These are phyloP conservation scores for Chamaea fasciata DNA, from an alignment of 2,113 vertebrate species.

Conservation along the genomic window DNA sequence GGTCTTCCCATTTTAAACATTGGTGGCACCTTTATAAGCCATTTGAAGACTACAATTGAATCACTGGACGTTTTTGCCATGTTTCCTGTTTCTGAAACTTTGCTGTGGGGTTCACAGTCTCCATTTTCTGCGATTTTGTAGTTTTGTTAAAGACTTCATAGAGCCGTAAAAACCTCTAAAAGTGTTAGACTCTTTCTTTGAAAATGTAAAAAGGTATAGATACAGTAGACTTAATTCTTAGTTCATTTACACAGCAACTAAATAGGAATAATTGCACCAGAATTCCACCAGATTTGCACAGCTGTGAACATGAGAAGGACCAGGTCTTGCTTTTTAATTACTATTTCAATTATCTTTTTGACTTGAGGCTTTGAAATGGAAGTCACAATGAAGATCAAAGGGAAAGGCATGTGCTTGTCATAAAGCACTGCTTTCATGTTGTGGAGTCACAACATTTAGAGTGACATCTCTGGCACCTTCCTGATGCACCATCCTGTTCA, in stretches of 20 bases:
- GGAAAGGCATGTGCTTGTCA: not conserved
- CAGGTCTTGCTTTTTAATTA: not conserved
- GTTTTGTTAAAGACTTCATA: not conserved
- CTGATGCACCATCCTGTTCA: not conserved
- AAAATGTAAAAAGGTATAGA: not conserved
- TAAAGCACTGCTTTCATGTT: not conserved
- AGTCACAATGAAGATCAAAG: not conserved
- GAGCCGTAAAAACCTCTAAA: not conserved
- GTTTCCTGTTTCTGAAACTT: not conserved
- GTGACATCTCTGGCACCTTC: not conserved
- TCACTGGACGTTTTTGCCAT: not conserved
- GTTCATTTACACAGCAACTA: not conserved
- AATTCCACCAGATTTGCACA: not conserved
- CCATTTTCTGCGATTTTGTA: not conserved
- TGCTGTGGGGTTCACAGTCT: not conserved
- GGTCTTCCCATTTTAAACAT: not conserved
- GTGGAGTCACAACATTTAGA: not conserved
- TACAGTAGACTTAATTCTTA: not conserved
- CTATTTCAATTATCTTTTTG: not conserved
- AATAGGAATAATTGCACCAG: not conserved
- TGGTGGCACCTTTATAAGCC: not conserved
- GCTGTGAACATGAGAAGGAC: not conserved
- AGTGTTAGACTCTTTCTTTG: not conserved
- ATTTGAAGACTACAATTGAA: not conserved
- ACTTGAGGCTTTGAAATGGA: not conserved